phyloP scores from a whole-genome alignment of 2,113 vertebrate genomes.

The Prunella fulvescens region DNA sequence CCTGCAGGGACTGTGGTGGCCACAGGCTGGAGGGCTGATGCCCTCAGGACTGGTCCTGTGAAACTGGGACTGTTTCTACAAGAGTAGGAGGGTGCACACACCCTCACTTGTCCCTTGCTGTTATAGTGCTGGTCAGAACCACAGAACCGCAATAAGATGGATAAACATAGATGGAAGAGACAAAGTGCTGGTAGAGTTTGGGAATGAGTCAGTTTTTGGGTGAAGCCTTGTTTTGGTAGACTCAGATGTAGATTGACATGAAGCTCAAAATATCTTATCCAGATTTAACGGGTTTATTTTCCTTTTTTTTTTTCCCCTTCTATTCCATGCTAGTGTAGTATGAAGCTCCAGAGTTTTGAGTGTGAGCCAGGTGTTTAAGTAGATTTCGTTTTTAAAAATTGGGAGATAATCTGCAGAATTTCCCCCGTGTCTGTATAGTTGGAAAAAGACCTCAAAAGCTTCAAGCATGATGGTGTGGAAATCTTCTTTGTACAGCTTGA shows the following conservation, averaged over 20 bases:
- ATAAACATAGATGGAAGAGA: not conserved
- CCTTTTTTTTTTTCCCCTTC: not conserved
- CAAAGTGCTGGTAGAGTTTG: not conserved
- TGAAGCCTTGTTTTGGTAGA: not conserved
- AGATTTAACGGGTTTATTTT: not conserved
- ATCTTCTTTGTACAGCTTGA: not conserved
- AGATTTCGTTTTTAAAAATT: not conserved
- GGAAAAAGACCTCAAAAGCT: not conserved
- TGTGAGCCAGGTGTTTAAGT: not conserved
- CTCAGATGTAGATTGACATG: not conserved
- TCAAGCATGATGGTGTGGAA: not conserved
- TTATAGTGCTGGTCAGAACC: not conserved
- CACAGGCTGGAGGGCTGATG: not conserved
- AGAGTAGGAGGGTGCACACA: not conserved
- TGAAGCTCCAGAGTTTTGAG: not conserved
- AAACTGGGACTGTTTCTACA: accelerated
- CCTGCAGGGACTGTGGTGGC: not conserved
- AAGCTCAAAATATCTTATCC: not conserved
- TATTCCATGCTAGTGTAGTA: not conserved
- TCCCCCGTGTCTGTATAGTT: not conserved
- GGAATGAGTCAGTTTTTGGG: not conserved
- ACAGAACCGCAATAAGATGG: not conserved
- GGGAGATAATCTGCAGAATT: not conserved
- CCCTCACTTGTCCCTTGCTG: accelerated
- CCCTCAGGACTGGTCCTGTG: not conserved